Evolutionary conservation across 2,797 vertebrate genomes (phyloP), one percentile per base, ranked within the genome.

Genomic region (Oreochromis mossambicus): DNA sequence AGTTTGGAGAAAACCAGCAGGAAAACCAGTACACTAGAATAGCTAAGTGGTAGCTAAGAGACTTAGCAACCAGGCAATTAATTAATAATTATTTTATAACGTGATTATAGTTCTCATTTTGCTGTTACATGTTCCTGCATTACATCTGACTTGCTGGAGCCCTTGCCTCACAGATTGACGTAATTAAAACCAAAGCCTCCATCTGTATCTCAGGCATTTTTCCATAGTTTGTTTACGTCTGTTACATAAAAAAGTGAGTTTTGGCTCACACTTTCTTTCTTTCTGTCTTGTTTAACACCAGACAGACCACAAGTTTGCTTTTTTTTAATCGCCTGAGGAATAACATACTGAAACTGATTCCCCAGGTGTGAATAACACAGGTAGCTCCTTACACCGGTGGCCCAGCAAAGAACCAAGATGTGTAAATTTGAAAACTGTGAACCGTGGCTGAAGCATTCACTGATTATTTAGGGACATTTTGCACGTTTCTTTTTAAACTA

Each of bases 141-240:
- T 80, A n/a, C 41, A 12, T 83, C 38, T 38, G 81, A 77, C 55
- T 56, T 48, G 76, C 38, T 48, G 68, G 50, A 43, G 58, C 79
- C 36, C 15, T n/a, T 41, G 29, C 58, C 80, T 80, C 76, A 19
- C 61, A 78, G 50, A 43, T 34, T 51, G 14, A 34, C 19, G 34
- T 68, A 77, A 83, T 86, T 78, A 88, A 85, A 84, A 75, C 34
- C 34, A 75, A 84, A 81, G 21, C 70, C 7, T 68, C 38, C 48
- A 32, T 76, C 51, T 82, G 85, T 48, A 70, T 38, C 43, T 29
- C 34, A 32, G 76, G 13, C 24, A 2, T 61, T 58, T 54, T n/a
- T 56, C 41, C 50, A 55, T 48, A 11, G 3, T 10, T 7, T 13
- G 26, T 83, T 85, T 50, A 32, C 7, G 10, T 81, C 73, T 89